Conservation (phyloP, 2,888 invertebrate species). For the Sphaeridia pumilis region DNA sequence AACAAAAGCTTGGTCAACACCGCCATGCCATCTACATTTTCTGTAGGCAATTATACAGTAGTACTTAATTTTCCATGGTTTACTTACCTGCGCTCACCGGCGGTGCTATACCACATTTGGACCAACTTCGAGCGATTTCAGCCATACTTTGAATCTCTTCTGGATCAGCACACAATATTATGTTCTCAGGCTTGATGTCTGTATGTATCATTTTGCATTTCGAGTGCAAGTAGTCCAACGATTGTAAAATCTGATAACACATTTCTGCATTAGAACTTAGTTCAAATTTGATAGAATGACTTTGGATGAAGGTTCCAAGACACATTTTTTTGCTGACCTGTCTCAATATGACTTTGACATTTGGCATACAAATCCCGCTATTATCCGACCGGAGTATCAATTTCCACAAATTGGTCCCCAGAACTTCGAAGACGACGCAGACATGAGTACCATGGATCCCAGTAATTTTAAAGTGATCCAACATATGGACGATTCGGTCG, state of each 20-base stretch:
- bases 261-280: not conserved
- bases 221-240: conserved; percentile 63
- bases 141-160: not conserved
- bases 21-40: no score
- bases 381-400: conserved; percentile 68
- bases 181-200: conserved; percentile 53
- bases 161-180: conserved; percentile 37
- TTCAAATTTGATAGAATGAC: not conserved
- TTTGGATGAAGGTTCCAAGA: not conserved
- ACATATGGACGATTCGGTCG: conserved; percentile 59
- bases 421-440: conserved; percentile 69
- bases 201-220: conserved; percentile 53
- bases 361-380: conserved; percentile 59
- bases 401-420: conserved; percentile 69
- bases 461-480: conserved; percentile 65
- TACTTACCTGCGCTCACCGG: not conserved
- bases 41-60: no score
- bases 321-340: conserved; percentile 42
- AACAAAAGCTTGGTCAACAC: no score
- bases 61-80: no score
- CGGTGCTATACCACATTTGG: not conserved
- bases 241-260: conserved; percentile 41
- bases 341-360: conserved; percentile 61
- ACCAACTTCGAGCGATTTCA: not conserved
- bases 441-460: conserved; percentile 72